These are phyloP conservation scores for Dasyprocta punctata DNA, from an alignment of 2,113 vertebrate genomes.

Conservation along the genomic window DNA sequence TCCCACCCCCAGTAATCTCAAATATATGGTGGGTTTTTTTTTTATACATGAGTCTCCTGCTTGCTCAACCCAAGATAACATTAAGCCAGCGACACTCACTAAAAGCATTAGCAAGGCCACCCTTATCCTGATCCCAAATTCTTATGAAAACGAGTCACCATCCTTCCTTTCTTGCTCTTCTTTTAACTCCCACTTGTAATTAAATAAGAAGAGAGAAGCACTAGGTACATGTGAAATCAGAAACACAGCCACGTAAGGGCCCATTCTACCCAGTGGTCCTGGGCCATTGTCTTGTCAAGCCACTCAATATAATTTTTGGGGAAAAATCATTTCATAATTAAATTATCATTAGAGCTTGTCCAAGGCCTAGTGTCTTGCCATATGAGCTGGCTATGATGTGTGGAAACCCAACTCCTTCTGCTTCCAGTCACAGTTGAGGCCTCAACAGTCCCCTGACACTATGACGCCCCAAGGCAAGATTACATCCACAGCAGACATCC, in stretches of 20 bases:
- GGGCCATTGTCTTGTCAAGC: background rate
- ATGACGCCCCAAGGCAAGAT: background rate
- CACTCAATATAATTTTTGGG: background rate
- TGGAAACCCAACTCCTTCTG: background rate
- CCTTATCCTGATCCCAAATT: background rate
- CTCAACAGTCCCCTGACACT: background rate
- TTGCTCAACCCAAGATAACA: background rate
- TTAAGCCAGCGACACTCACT: background rate
- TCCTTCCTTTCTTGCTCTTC: no score
- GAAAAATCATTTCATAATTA: background rate
- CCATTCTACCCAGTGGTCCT: background rate
- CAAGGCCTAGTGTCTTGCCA: background rate
- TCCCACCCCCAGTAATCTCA: background rate
- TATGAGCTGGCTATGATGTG: background rate
- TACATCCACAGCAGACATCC: background rate
- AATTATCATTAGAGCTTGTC: background rate
- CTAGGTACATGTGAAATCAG: background rate
- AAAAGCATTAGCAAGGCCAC: background rate
- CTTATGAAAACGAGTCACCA: background rate
- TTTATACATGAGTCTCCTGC: background rate
- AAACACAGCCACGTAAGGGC: background rate
- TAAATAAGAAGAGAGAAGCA: background rate
- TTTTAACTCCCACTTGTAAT: background rate
- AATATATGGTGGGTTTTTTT: background rate
- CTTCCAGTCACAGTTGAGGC: background rate